Evolutionary conservation across 2,888 invertebrate genomes (phyloP).

Genomic region (Idaea dimidiata): DNA sequence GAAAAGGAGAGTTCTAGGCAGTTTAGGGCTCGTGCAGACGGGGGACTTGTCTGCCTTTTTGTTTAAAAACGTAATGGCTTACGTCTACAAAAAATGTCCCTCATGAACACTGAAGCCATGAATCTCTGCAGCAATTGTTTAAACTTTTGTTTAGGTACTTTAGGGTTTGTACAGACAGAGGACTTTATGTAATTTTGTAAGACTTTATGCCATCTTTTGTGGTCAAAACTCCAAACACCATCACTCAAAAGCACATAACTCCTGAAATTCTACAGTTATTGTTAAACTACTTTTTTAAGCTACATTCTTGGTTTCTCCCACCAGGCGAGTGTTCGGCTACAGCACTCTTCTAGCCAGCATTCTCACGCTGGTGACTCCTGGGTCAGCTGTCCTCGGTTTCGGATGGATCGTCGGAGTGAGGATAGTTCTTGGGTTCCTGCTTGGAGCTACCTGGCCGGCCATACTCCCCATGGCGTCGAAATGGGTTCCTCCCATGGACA

Average conservation of each 20-base stretch:
- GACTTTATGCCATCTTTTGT: too few relatives aligned
- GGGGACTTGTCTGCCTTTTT: background rate
- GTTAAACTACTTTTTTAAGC: background rate
- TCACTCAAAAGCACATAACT: background rate
- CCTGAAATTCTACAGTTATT: background rate
- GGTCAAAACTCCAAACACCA: too few relatives aligned
- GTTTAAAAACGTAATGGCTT: background rate
- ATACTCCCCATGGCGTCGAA: conserved; percentile 95
- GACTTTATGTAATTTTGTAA: too few relatives aligned
- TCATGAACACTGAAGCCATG: too few relatives aligned
- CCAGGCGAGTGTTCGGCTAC: conserved; percentile 90
- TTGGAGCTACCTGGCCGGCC: conserved; percentile 96
- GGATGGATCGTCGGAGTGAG: conserved; percentile 86
- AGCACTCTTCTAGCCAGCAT: conserved; percentile 91
- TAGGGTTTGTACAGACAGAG: too few relatives aligned
- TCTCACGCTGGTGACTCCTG: conserved; percentile 90
- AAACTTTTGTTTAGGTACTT: too few relatives aligned
- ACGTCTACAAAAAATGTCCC: background rate
- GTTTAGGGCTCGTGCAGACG: background rate
- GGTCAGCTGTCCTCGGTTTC: conserved; percentile 86
- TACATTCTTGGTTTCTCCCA: conserved; percentile 19
- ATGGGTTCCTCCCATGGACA: conserved; percentile 97
- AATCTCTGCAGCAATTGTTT: too few relatives aligned
- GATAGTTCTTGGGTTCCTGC: conserved; percentile 87
- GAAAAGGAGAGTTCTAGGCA: background rate